Evolutionary conservation across 2,888 invertebrate genomes (phyloP), one percentile per base, ranked within the genome.

Genomic region (Eupsilia transversa): DNA sequence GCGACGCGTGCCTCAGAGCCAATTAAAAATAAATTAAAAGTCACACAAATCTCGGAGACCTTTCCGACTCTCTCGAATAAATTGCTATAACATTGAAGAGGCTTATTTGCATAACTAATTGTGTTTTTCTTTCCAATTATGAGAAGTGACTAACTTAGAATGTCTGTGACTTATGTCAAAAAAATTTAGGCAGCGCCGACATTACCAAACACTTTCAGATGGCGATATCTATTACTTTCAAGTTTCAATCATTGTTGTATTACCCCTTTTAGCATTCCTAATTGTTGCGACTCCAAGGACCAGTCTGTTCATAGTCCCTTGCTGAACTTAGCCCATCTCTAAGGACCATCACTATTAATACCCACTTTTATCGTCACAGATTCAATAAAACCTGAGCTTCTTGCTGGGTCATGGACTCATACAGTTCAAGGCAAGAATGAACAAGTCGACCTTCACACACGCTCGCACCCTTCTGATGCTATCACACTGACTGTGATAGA

Each of bases 21-120:
- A 86, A 85, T 85, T 85, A 82, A 85, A 85, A 79, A 79, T 82
- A 79, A 82, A 86, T 86, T 85, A 82, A 84, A 80, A 80, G 77
- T 77, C 61, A 72, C 77, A 74, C 85, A 74, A 85, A 79, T 74
- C 79, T 70, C 60, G n/a, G 33, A 27, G 65, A 63, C 27, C 52
- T 49, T 52, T 63, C 41, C 30, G 35, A 52, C 57, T 71, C 68
- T 68, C 66, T 35, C 12, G 30, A 73, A 76, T 72, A 76, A 83
- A 83, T 79, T 74, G 68, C 43, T 65, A 61, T 49, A 33, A 60
- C 57, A 79, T 71, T 82, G 67, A 43, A 74, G 46, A 70, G 57
- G 43, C 41, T 49, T 79, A 69, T 66, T 82, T 72, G 30, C 57
- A 75, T 66, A 66, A 73, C 52, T 63, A 68, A 72, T 82, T 41